A percentile compares a stretch with the other conserved stretches of the same genome.
phyloP scores from a whole-genome alignment of 2,113 vertebrate species.

The Sapajus apella region DNA sequence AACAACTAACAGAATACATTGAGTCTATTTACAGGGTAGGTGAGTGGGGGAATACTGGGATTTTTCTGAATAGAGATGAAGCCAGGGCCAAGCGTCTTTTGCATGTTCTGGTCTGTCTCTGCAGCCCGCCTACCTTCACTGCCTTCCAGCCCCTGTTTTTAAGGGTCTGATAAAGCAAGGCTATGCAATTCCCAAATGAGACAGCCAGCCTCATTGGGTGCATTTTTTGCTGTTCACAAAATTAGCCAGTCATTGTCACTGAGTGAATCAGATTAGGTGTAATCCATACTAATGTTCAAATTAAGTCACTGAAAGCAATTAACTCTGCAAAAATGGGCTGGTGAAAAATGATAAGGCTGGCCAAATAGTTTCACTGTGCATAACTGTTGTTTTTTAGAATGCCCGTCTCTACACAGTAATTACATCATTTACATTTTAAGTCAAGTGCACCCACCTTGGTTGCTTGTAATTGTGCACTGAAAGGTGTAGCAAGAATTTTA shows the following conservation, averaged over 20 bases:
- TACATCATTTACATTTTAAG: conserved; percentile 59
- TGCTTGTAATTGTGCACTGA: not conserved
- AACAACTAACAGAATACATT: conserved; percentile 66
- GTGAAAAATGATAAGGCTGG: conserved; percentile 40
- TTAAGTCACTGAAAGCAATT: conserved; percentile 54
- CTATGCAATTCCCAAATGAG: conserved; percentile 22
- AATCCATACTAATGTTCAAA: not conserved
- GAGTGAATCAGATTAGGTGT: conserved; percentile 17
- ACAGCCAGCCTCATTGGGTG: not conserved
- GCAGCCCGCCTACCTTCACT: conserved; percentile 46
- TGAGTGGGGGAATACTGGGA: conserved; percentile 65
- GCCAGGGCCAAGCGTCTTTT: conserved; percentile 46
- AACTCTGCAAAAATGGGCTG: not conserved
- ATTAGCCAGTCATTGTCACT: not conserved
- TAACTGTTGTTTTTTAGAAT: conserved; percentile 53
- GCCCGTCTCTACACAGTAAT: not conserved
- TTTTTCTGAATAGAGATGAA: conserved; percentile 70
- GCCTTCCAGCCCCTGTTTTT: conserved; percentile 28
- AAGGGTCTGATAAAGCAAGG: conserved; percentile 5
- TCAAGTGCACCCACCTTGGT: not conserved
- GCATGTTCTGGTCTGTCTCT: conserved; percentile 6
- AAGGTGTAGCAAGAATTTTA: not conserved
- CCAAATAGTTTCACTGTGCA: conserved; percentile 41
- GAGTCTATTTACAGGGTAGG: conserved; percentile 76
- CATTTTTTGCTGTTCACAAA: not conserved